phyloP scores from a whole-genome alignment of 1,140 invertebrate species.

The Hormaphis cornu region DNA sequence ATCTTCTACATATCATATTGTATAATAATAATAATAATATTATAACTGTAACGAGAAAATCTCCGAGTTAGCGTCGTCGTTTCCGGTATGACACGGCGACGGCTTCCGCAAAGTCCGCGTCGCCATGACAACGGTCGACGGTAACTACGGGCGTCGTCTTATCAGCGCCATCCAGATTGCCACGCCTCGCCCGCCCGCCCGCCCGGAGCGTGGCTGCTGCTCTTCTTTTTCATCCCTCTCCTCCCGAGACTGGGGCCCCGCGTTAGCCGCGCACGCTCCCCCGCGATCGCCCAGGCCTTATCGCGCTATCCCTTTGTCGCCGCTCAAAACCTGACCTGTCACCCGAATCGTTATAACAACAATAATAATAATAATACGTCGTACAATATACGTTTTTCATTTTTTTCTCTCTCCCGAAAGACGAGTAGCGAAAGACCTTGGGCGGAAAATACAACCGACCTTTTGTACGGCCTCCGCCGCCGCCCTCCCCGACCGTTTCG shows the following conservation, averaged over 20 bases:
- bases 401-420: conserved; percentile 16
- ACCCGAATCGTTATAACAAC: conserved; percentile 30
- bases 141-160: conserved; percentile 32
- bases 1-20: background rate
- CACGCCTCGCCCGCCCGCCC: conserved; percentile 19
- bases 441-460: background rate
- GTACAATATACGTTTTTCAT: background rate
- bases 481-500: conserved; percentile 7
- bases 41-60: conserved; percentile 30
- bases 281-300: conserved; percentile 13
- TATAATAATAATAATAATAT: background rate
- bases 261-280: background rate
- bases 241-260: too few relatives aligned
- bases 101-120: conserved; percentile 22
- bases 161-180: conserved; percentile 31
- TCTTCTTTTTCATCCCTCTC: background rate
- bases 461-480: too few relatives aligned
- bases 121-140: conserved; percentile 8
- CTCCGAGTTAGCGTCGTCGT: conserved; percentile 28
- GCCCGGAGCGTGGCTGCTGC: background rate
- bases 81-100: conserved; percentile 28
- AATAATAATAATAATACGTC: conserved; percentile 23
- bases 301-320: conserved; percentile 24
- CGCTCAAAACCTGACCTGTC: conserved; percentile 26
- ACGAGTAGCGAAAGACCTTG: too few relatives aligned